phyloP scores from a whole-genome alignment of 2,888 invertebrate species.

The Cephonodes hylas region DNA sequence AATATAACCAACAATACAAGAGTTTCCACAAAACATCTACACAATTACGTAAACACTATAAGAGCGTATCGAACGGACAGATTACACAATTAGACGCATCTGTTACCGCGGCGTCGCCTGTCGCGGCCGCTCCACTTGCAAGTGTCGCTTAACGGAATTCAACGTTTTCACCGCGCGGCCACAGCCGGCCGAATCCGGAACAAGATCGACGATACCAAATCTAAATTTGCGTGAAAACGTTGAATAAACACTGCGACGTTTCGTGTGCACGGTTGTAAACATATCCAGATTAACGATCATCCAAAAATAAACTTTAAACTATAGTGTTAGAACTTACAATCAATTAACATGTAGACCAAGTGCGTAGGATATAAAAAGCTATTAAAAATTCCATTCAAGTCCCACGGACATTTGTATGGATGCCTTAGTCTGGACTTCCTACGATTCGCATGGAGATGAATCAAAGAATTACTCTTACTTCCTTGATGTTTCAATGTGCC shows the following conservation, averaged over 20 bases:
- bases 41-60: neutral
- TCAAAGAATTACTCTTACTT: slow-evolving; percentile 11
- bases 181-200: slow-evolving; percentile 36
- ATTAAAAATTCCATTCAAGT: slow-evolving; percentile 9
- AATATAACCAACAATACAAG: no score
- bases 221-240: slow-evolving; percentile 37
- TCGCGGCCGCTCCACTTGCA: slow-evolving; percentile 30
- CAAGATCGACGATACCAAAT: slow-evolving; percentile 29
- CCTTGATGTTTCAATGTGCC: slow-evolving; percentile 12
- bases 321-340: neutral
- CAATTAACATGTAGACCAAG: neutral
- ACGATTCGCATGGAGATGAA: slow-evolving; percentile 9
- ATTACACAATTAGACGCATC: slow-evolving; percentile 12
- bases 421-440: slow-evolving; percentile 12
- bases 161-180: slow-evolving; percentile 44
- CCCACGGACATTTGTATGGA: slow-evolving; percentile 14
- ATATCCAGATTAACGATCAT: neutral
- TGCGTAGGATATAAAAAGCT: slow-evolving; percentile 6
- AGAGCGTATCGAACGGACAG: neutral
- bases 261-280: slow-evolving; percentile 20
- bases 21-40: neutral
- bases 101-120: neutral
- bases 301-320: neutral
- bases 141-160: slow-evolving; percentile 46
- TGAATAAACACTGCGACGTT: slow-evolving; percentile 32